Conservation (phyloP, 2,797 vertebrate species). For the Harpagifer antarcticus region DNA sequence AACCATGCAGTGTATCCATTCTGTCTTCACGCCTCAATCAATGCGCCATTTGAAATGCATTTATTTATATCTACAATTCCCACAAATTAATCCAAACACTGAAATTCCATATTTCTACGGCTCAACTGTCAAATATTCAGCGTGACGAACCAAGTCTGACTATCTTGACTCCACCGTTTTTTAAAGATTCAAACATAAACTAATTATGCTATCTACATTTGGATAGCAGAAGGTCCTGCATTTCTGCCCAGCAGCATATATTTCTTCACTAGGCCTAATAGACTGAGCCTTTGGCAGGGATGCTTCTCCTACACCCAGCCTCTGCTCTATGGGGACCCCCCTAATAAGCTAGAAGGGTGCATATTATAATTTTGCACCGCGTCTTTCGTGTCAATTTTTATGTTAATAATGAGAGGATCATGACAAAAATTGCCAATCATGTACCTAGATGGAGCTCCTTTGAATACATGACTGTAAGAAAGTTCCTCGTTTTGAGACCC, state of each 20-base stretch:
- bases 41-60: slow-evolving; percentile 15
- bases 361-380: slow-evolving; percentile 90
- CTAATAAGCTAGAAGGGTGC: slow-evolving; percentile 93
- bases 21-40: slow-evolving; percentile 22
- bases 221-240: slow-evolving; percentile 55
- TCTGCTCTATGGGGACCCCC: slow-evolving; percentile 90
- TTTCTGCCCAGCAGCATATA: slow-evolving; percentile 55
- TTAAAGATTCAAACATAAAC: slow-evolving; percentile 35
- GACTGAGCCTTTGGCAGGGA: slow-evolving; percentile 76
- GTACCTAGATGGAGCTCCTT: slow-evolving; percentile 99
- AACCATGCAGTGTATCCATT: slow-evolving; percentile 2
- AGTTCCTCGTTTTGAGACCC: slow-evolving; percentile 98
- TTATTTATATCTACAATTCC: slow-evolving; percentile 14
- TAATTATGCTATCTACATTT: slow-evolving; percentile 64
- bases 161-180: slow-evolving; percentile 26
- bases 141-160: slow-evolving; percentile 35
- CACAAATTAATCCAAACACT: slow-evolving; percentile 17
- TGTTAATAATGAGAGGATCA: slow-evolving; percentile 99
- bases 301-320: slow-evolving; percentile 79
- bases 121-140: slow-evolving; percentile 9
- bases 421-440: slow-evolving; percentile 99
- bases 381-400: slow-evolving; percentile 97
- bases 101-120: slow-evolving; percentile 2
- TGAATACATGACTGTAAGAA: slow-evolving; percentile 96
- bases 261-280: slow-evolving; percentile 77